Base-by-base conservation (phyloP, 2,888 invertebrate species). In the Sesia bembeciformis region DNA sequence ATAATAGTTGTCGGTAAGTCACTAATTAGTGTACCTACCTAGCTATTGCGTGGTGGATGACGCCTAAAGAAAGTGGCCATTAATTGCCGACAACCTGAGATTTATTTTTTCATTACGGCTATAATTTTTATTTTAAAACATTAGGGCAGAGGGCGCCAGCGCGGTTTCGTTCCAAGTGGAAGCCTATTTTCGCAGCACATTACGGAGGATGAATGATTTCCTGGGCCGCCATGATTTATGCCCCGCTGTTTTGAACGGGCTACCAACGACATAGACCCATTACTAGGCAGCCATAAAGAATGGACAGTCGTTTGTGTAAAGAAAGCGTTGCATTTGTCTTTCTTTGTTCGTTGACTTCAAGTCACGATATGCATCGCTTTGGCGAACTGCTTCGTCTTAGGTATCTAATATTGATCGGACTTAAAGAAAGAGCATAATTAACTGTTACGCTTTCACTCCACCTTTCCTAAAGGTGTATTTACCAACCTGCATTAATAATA, bases 161-260 rank as follows among this genome's bases (percentile, higher is more conserved):
- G 61, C 63, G 61, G 59, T 57, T 68, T 65, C 69, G 76, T 71
- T 67, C 70, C 72, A 70, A 78, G 74, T 82, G 75, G 84, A 85
- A 88, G 86, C 83, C 81, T 84, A 85, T 88, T 87, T 87, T 87
- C 84, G 86, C 88, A 83, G 85, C 83, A 86, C 85, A 87, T 87
- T 88, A 88, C 78, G 60, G 81, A 85, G 85, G 81, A 87, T 87
- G 86, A 83, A 89, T 84, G 87, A 85, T 88, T 89, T 89, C 88
- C 88, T 86, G 85, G 78, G 68, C 74, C 64, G 74, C 74, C 78
- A 81, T 88, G 88, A 88, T 86, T 88, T 84, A 87, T 85, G 71
- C 66, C 65, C 68, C 73, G 72, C 72, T 74, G 76, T 71, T 72
- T 71, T 70, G 70, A 62, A 56, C 62, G 55, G 57, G 67, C 68